These are phyloP conservation scores for Drosophila guanche DNA, from an alignment of 1,140 invertebrate genomes.

Conservation along the genomic window DNA sequence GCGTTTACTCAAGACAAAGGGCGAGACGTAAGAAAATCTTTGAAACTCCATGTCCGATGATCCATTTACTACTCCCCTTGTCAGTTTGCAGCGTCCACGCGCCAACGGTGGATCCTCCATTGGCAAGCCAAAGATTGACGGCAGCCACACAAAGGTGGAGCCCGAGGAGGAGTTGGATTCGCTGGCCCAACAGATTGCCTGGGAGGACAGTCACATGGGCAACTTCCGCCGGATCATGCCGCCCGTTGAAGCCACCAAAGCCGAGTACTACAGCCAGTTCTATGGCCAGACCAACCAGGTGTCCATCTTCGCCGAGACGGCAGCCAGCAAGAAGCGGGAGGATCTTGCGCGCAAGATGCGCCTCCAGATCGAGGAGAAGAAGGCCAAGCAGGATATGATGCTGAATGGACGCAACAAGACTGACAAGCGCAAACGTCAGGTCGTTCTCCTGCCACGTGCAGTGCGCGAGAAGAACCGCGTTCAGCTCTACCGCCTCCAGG, in stretches of 20 bases:
- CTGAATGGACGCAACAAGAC: constrained; percentile 31
- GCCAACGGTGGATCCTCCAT: constrained; percentile 6
- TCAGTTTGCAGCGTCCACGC: constrained; percentile 9
- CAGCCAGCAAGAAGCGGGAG: constrained; percentile 85
- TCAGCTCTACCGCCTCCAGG: constrained; percentile 40
- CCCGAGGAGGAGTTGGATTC: constrained; percentile 52
- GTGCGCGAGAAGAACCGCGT: constrained; percentile 65
- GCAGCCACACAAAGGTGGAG: neutral
- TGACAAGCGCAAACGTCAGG: constrained; percentile 37
- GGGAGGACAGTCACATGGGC: constrained; percentile 91
- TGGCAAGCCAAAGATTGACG: neutral
- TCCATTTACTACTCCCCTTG: neutral
- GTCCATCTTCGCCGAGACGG: constrained; percentile 90
- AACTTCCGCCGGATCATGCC: constrained; percentile 86
- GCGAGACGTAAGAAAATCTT: constrained; percentile 59
- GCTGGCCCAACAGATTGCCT: constrained; percentile 87
- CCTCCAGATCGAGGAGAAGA: constrained; percentile 72
- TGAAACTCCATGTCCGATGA: neutral
- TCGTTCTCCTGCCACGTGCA: constrained; percentile 35
- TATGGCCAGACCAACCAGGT: constrained; percentile 88
- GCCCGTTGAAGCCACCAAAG: constrained; percentile 41
- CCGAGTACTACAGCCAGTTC: constrained; percentile 72
- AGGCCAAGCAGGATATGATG: constrained; percentile 61
- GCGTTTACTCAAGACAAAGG: constrained; percentile 85
- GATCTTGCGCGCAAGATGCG: constrained; percentile 75